Evolutionary conservation across 2,797 vertebrate species (phyloP), one percentile per base, ranked within the genome.

Genomic region (Sebastiscus albofasciatus): DNA sequence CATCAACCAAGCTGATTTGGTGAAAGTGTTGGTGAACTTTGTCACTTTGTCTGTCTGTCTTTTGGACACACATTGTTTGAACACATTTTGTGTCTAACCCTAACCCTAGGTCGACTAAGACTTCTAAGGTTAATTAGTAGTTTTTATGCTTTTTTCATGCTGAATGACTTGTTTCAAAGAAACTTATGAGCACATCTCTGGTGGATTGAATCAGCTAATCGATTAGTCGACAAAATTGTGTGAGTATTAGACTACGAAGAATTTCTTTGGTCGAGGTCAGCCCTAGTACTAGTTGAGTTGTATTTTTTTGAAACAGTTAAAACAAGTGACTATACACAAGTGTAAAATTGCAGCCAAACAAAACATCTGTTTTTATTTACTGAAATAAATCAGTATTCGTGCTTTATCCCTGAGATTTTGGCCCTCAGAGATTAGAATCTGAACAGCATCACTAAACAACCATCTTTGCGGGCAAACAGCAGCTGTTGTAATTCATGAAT

Each of bases 401-500:
- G n/a, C 31, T 27, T 77, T 83, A 60, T 72, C 64, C 16, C 67
- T 61, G 46, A 74, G 56, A 64, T 82, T 64, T 67, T 60, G 46
- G 24, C 58, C 79, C 52, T 77, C 7, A 2, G 82, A 75, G 85
- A 88, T 70, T 2, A 76, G 78, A 72, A 67, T 77, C 36, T 72
- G 75, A 71, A 83, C 82, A 75, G 80, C 74, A 72, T 26, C 79
- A 77, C 77, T 54, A 77, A 71, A 81, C 72, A 75, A 65, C 42
- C 79, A 79, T 79, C 52, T 75, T 59, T 79, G 85, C 85, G 58
- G 80, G 24, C 36, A 83, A 77, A 85, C 77, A 81, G 31, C 92
- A 91, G 83, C 90, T 92, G 91, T 31, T 90, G 68, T 34, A 69
- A 72, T 76, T 65, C 73, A 74, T 36, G 20, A 27, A 83, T 65